These are phyloP conservation scores for Drusus annulatus DNA, from an alignment of 1,140 invertebrate genomes.

Conservation along the genomic window DNA sequence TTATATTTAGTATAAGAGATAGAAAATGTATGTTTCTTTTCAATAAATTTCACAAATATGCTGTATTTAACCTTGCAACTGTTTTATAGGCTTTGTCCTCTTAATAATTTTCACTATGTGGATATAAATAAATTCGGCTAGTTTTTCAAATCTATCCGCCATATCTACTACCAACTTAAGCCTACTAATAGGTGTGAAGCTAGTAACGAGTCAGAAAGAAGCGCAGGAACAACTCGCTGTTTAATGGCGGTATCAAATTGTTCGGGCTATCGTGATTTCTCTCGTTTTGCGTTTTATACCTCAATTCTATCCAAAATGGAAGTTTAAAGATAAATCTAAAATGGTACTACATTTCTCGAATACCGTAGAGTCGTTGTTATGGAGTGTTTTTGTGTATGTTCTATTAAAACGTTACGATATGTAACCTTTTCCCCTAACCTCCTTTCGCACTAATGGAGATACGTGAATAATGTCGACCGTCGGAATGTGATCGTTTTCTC, in stretches of 20 bases:
- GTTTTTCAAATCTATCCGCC: no score
- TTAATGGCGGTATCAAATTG: conserved; percentile 72
- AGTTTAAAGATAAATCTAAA: conserved; percentile 42
- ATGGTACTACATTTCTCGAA: conserved; percentile 46
- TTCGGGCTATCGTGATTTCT: conserved; percentile 70
- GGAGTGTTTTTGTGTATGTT: conserved; percentile 62
- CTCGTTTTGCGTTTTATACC: conserved; percentile 47
- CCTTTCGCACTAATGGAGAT: conserved; percentile 79
- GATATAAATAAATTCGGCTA: no score
- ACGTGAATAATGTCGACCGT: conserved; percentile 76
- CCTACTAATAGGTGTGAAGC: conserved; percentile 30
- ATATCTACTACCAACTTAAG: conserved; percentile 26
- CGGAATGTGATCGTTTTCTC: conserved; percentile 75
- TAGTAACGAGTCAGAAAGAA: conserved; percentile 58
- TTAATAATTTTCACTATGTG: no score
- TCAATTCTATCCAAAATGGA: conserved; percentile 29
- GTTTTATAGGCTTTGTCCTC: no score
- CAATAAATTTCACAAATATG: no score
- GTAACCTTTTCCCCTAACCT: conserved; percentile 79
- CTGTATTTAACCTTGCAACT: no score
- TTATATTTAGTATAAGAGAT: no score
- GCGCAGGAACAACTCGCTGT: conserved; percentile 64
- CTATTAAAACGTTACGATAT: conserved; percentile 71
- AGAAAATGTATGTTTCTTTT: no score
- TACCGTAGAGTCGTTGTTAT: conserved; percentile 33